Base-by-base conservation (phyloP, 2,113 vertebrate species). In the Zosterops pallidus region DNA sequence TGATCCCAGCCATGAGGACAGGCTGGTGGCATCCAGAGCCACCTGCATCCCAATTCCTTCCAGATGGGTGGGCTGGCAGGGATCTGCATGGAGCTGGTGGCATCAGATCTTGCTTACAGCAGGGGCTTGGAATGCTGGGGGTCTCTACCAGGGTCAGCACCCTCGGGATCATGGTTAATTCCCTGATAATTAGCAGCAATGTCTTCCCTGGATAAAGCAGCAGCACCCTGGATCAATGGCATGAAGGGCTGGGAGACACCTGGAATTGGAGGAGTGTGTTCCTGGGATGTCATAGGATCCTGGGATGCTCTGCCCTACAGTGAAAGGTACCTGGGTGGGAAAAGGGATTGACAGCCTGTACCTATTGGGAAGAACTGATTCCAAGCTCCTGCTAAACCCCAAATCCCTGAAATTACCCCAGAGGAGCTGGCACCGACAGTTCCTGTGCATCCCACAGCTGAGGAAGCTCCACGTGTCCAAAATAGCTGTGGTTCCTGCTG, bases 201-300 rank as follows among this genome's bases (percentile, higher is more conserved):
- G 8, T n/a, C 39, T 63, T 44, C 47, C 47, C 52, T 46, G 56
- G 56, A 46, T 14, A 55, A 83, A 74, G 71, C 71, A 59, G 83
- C 46, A 67, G 74, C 62, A 5, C 4, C 14, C 3, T 0, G 5
- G 56, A 23, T 13, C 0, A 0, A 35, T 8, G 50, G 55, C 20
- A 12, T 2, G 2, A 49, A 20, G 25, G 25, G 31, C 31, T 42
- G 47, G 29, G 53, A 62, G 47, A 41, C 41, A 37, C 31, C 3
- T 41, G 28, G 31, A 60, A 69, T 49, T 83, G 25, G 41, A 42
- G 31, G 41, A 55, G 25, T 1, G 9, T 12, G 21, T 19, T 69
- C 41, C 47, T 19, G 63, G 21, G 17, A 49, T 35, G 22, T 26
- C 0, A 0, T 3, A 5, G 78, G 39, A 76, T 62, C 21, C 78